Evolutionary conservation across 1,140 invertebrate genomes (phyloP), one percentile per base, ranked within the genome.

Genomic region (Zaprionus camerounensis): DNA sequence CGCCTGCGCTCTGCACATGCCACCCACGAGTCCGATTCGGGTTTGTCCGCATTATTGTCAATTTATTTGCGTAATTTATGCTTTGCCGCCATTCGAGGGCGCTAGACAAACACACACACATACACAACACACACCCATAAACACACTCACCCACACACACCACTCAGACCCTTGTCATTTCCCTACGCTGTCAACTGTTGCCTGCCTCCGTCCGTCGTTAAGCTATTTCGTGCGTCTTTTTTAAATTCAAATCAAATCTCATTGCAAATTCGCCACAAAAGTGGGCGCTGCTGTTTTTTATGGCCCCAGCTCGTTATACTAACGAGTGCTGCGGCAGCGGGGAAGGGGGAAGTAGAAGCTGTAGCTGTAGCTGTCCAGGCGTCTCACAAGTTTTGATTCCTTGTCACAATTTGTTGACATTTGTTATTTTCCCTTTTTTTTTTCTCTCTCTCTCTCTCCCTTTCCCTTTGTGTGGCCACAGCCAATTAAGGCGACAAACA

Each of bases 51-150:
- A 78, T 76, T 90, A 78, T 84, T 87, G 78, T 87, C 78, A 78
- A 91, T 91, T 91, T 91, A 91, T 91, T 88, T 91, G 79, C 83
- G 79, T 91, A 91, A 91, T 91, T 91, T 91, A 91, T 85, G 88
- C 88, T 70, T 44, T 67, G 79, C 85, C 70, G 58, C 67, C 67
- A 56, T 55, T 24, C 46, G 46, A 22, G 61, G 76, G 73, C 71
- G 65, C 78, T 70, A 79, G 62, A 75, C 80, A 65, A 69, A 72
- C 65, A 76, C 65, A 69, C 69, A 58, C 57, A 66, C 49, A 56
- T 9, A 34, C 26, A 20, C 15, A 41, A 20, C 15, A 41, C 15
- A 2, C 41, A n/a, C 34, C 1, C 36, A 74, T 73, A 61, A 51
- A 71, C 59, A 76, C 64, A 68, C 69, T 44, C 53, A 66, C 69